phyloP scores from a whole-genome alignment of 2,797 vertebrate species.

The Manis javanica region DNA sequence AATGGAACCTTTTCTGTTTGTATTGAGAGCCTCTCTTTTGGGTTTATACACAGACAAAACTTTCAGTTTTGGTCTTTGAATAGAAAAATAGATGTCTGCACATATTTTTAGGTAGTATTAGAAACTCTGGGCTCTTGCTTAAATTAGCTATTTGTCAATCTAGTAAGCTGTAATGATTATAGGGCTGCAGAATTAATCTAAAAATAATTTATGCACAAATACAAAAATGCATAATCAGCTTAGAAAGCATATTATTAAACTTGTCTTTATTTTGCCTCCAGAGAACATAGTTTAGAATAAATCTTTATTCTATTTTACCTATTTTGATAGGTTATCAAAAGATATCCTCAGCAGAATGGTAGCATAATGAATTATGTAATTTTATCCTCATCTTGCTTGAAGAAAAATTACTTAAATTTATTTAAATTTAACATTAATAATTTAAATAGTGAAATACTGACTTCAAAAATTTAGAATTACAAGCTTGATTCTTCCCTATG shows the following conservation, averaged over 20 bases:
- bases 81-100: conserved; percentile 12
- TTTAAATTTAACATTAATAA: conserved; percentile 74
- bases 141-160: conserved; percentile 51
- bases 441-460: conserved; percentile 67
- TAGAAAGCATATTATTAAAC: conserved; percentile 60
- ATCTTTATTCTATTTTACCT: conserved; percentile 67
- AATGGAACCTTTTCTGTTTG: background rate
- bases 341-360: conserved; percentile 57
- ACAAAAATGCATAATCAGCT: conserved; percentile 55
- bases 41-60: background rate
- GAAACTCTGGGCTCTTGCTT: conserved; percentile 50
- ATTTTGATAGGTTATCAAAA: conserved; percentile 66
- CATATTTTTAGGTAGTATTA: conserved; percentile 53
- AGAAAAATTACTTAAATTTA: conserved; percentile 69
- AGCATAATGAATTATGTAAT: conserved; percentile 71
- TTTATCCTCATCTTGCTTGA: conserved; percentile 65
- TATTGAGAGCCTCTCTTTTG: conserved; percentile 33
- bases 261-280: conserved; percentile 66
- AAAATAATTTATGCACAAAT: conserved; percentile 68
- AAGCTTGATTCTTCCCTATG: conserved; percentile 36
- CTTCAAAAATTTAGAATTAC: conserved; percentile 63
- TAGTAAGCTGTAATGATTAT: conserved; percentile 49
- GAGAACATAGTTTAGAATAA: conserved; percentile 56
- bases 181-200: conserved; percentile 58
- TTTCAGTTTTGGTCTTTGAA: conserved; percentile 39